A percentile compares a stretch with the other conserved stretches of the same genome.
These are phyloP conservation scores for Lemur catta DNA, from an alignment of 2,797 vertebrate genomes.

Conservation along the genomic window DNA sequence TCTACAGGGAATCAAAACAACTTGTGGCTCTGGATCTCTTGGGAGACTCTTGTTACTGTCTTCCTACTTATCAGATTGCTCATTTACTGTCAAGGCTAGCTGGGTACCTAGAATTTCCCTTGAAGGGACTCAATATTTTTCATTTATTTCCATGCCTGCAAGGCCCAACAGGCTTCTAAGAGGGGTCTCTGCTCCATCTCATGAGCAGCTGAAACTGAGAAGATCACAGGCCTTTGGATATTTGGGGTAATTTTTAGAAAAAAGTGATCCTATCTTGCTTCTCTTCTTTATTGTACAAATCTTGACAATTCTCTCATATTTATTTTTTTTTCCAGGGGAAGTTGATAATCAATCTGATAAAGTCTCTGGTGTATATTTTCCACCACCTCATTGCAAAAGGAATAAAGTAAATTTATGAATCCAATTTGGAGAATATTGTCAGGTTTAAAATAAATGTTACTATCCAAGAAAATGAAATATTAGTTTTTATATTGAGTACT, in stretches of 20 bases:
- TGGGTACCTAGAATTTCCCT: no score
- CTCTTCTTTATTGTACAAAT: neutral
- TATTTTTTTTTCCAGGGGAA: neutral
- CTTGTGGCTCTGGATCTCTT: no score
- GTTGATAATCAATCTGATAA: neutral
- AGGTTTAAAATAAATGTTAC: neutral
- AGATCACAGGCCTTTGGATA: neutral
- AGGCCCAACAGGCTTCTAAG: no score
- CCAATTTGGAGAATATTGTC: neutral
- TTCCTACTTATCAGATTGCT: no score
- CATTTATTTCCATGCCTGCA: no score
- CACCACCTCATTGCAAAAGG: neutral
- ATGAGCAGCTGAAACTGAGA: neutral
- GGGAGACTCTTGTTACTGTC: no score
- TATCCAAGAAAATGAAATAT: neutral
- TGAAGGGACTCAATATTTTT: no score
- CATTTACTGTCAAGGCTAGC: no score
- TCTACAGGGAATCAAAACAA: no score
- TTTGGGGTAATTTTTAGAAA: neutral
- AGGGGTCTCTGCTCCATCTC: no score
- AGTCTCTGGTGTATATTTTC: neutral
- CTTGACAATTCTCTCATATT: neutral
- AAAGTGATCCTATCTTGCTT: neutral
- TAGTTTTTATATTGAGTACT: neutral
- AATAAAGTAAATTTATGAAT: neutral